Conservation (phyloP, 1,140 invertebrate species). For the Dendroctonus valens region DNA sequence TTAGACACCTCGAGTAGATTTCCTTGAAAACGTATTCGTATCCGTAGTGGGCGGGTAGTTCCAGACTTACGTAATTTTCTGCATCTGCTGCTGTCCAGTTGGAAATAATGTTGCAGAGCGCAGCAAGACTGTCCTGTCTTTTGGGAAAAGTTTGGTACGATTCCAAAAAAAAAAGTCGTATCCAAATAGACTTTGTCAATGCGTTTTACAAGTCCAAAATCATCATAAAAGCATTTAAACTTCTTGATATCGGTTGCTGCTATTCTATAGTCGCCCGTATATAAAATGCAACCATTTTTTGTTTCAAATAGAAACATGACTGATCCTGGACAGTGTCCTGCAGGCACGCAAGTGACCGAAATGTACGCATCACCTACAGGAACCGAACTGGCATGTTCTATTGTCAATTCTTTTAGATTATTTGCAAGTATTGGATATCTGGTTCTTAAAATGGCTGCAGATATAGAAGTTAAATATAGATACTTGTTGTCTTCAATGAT, state of each 20-base stretch:
- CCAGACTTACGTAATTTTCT: constrained; percentile 55
- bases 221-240: constrained; percentile 56
- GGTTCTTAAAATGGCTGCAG: constrained; percentile 49
- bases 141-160: constrained; percentile 58
- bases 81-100: constrained; percentile 56
- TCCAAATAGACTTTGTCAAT: constrained; percentile 68
- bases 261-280: constrained; percentile 71
- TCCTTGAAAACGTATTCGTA: constrained; percentile 62
- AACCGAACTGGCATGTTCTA: constrained; percentile 39
- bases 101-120: constrained; percentile 53
- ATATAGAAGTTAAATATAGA: constrained; percentile 53
- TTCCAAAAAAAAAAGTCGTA: constrained; percentile 64
- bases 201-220: constrained; percentile 50
- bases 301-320: constrained; percentile 71
- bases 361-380: constrained; percentile 36
- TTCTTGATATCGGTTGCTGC: constrained; percentile 56
- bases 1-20: constrained; percentile 54
- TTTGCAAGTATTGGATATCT: constrained; percentile 30
- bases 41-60: constrained; percentile 57
- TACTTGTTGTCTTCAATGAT: constrained; percentile 41
- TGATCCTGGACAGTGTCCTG: constrained; percentile 71
- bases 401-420: constrained; percentile 46
- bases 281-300: constrained; percentile 54
- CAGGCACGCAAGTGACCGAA: constrained; percentile 62
- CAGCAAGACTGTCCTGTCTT: constrained; percentile 55